Conservation (phyloP, 2,797 vertebrate species). For the Squalus acanthias region DNA sequence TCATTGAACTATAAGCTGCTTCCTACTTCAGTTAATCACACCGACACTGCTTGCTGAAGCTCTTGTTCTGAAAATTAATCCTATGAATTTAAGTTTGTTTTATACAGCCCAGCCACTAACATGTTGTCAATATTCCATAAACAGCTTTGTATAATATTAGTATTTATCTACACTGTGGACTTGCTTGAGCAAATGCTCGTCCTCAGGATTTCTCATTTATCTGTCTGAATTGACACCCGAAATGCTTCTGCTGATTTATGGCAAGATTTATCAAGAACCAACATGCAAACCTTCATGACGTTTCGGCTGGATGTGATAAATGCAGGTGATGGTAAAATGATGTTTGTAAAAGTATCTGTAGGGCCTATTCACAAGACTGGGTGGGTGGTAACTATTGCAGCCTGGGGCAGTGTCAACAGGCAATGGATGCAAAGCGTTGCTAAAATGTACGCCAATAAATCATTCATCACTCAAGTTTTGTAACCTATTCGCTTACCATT, state of each 20-base stretch:
- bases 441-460: conserved; percentile 22
- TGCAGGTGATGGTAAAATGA: conserved; percentile 19
- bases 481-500: conserved; percentile 1
- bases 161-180: not conserved
- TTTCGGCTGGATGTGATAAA: conserved; percentile 19
- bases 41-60: conserved; percentile 17
- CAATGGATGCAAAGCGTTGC: conserved; percentile 1
- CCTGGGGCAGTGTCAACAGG: not conserved
- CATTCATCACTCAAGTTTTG: conserved; percentile 18
- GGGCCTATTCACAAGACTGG: not conserved
- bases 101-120: not conserved
- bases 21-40: not conserved
- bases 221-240: conserved; percentile 12
- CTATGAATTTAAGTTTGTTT: not conserved
- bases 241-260: conserved; percentile 25
- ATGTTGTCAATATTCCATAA: not conserved
- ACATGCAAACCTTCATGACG: conserved; percentile 32
- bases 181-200: conserved; percentile 4
- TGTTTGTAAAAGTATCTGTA: conserved; percentile 19
- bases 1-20: conserved; percentile 22
- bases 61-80: not conserved
- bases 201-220: conserved; percentile 19
- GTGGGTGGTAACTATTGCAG: conserved; percentile 19
- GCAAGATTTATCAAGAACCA: conserved; percentile 23
- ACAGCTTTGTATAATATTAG: not conserved